These are phyloP conservation scores for Amiota minor DNA, from an alignment of 2,888 invertebrate genomes.

Conservation along the genomic window DNA sequence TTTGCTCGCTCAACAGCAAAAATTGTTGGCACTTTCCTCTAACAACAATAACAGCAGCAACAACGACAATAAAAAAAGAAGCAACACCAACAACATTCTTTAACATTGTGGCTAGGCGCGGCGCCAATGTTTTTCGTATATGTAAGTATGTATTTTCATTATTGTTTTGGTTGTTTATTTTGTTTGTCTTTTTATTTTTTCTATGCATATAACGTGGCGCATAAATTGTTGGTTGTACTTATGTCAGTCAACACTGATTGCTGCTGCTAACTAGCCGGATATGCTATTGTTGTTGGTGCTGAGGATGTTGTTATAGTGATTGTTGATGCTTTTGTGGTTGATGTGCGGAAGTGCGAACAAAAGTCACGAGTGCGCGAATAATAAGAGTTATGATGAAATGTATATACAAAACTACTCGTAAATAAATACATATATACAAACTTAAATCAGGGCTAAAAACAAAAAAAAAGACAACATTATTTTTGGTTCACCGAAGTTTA, in stretches of 20 bases:
- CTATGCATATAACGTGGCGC: background rate
- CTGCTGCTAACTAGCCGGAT: background rate
- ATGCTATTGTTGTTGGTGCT: background rate
- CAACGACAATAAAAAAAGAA: background rate
- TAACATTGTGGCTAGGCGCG: background rate
- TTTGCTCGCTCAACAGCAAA: background rate
- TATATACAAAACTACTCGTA: too few species aligned
- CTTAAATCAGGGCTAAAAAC: too few species aligned
- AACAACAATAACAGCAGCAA: background rate
- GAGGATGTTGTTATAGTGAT: background rate
- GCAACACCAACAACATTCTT: background rate
- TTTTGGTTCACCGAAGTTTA: too few species aligned
- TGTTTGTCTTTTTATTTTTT: too few species aligned
- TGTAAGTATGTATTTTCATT: background rate
- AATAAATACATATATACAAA: too few species aligned
- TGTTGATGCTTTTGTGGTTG: background rate
- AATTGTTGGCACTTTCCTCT: conserved; percentile 5
- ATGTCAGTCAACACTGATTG: background rate
- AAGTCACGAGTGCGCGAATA: too few species aligned
- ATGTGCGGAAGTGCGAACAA: conserved; percentile 2
- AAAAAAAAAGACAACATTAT: too few species aligned
- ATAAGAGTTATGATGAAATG: too few species aligned
- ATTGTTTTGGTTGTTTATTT: too few species aligned
- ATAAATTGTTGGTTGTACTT: background rate
- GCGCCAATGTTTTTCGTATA: background rate